A percentile compares a stretch with the other conserved stretches of the same genome.
Conservation (phyloP, 2,113 vertebrate species). For the Nothoprocta pentlandii region DNA sequence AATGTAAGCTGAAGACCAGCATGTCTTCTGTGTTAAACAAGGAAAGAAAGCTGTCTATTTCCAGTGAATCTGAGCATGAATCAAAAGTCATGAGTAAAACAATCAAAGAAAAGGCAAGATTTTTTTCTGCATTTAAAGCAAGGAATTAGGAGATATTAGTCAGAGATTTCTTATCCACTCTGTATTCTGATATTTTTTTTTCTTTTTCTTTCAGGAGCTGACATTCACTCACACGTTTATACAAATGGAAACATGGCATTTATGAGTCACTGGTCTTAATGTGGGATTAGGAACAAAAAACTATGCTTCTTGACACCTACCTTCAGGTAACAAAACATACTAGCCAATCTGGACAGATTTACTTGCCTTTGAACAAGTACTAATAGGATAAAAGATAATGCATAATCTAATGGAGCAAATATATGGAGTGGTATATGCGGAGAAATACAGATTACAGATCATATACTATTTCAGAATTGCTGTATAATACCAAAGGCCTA, state of each 20-base stretch:
- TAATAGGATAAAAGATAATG: not conserved
- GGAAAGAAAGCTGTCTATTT: not conserved
- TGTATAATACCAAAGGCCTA: not conserved
- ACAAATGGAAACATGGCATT: conserved; percentile 7
- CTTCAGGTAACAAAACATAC: not conserved
- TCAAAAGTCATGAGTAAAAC: not conserved
- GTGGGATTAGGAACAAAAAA: not conserved
- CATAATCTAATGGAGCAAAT: not conserved
- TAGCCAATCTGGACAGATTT: not conserved
- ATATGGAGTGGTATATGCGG: not conserved
- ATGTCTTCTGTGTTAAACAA: not conserved
- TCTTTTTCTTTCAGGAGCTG: not conserved
- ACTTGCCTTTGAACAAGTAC: not conserved
- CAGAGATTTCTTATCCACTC: not conserved
- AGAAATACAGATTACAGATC: not conserved
- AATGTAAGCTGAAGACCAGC: not conserved
- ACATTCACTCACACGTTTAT: conserved; percentile 13
- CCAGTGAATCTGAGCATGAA: not conserved
- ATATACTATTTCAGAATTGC: not conserved
- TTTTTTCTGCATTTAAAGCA: not conserved
- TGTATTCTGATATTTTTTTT: not conserved
- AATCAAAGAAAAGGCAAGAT: not conserved
- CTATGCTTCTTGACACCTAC: not conserved
- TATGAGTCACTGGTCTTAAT: not conserved
- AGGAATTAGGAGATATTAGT: conserved; percentile 2